Conservation (phyloP, 2,797 vertebrate species). For the Remorina albescens region DNA sequence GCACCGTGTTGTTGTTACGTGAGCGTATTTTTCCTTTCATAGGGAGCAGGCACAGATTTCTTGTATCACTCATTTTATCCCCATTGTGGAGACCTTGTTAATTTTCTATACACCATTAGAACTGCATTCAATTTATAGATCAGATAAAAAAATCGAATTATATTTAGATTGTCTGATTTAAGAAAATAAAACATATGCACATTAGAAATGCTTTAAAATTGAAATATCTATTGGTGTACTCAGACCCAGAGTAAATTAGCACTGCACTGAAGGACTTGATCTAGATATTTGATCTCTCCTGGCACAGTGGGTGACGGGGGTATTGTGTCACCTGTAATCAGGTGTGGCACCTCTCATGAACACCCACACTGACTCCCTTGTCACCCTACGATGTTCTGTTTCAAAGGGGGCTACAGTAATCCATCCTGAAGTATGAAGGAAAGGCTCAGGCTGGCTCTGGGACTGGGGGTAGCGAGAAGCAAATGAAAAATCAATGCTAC, state of each 20-base stretch:
- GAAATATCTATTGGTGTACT: not conserved
- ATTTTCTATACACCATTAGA: constrained; percentile 40
- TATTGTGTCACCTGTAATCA: constrained; percentile 76
- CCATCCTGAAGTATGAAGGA: constrained; percentile 77
- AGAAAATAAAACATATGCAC: constrained; percentile 1
- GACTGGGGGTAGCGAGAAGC: constrained; percentile 73
- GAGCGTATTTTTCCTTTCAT: constrained; percentile 80
- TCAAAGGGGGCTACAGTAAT: constrained; percentile 69
- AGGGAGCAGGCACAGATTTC: constrained; percentile 72
- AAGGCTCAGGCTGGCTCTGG: constrained; percentile 65
- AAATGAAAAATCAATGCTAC: constrained; percentile 85
- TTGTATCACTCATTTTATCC: constrained; percentile 68
- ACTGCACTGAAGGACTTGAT: constrained; percentile 17
- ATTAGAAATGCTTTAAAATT: constrained; percentile 22
- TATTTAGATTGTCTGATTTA: not conserved
- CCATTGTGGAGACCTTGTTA: constrained; percentile 38
- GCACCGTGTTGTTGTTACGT: constrained; percentile 90
- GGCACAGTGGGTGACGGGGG: constrained; percentile 37
- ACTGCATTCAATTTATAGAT: constrained; percentile 20
- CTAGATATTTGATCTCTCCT: constrained; percentile 45
- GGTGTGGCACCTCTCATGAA: constrained; percentile 74
- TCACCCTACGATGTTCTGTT: constrained; percentile 61
- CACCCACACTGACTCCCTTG: constrained; percentile 58
- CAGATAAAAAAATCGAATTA: constrained; percentile 15
- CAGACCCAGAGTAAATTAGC: constrained; percentile 20